phyloP scores from a whole-genome alignment of 2,888 invertebrate genomes.

The Leptinotarsa rubiginosa region DNA sequence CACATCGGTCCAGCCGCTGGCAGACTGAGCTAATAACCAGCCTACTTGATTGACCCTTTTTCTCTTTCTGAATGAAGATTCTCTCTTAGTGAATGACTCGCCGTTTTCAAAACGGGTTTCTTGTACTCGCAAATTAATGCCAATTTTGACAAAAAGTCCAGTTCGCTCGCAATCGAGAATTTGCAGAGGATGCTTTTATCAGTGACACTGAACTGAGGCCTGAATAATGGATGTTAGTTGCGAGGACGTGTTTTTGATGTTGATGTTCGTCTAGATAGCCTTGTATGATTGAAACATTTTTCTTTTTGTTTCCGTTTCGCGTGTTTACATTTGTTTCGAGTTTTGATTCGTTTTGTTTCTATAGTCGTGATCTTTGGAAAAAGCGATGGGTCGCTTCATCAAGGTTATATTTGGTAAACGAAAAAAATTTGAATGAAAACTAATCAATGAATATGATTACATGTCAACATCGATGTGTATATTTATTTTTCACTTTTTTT shows the following conservation, averaged over 20 bases:
- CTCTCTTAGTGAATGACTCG: constrained; percentile 17
- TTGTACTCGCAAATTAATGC: constrained; percentile 22
- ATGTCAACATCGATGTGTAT: no score
- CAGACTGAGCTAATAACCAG: not conserved
- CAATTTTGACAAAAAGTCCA: constrained; percentile 26
- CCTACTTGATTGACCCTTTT: constrained; percentile 10
- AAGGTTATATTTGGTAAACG: not conserved
- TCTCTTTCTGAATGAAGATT: constrained; percentile 8
- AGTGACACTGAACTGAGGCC: constrained; percentile 18
- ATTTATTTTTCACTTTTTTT: no score
- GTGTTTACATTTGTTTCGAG: constrained; percentile 8
- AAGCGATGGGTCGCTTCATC: not conserved
- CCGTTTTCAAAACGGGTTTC: constrained; percentile 9
- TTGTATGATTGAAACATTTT: constrained; percentile 18
- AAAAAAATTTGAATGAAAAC: no score
- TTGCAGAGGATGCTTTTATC: constrained; percentile 27
- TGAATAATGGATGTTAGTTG: constrained; percentile 26
- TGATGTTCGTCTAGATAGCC: constrained; percentile 26
- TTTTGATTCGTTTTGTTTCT: constrained; percentile 1
- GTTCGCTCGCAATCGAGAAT: constrained; percentile 10
- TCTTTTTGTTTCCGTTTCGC: constrained; percentile 15
- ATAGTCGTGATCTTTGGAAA: not conserved
- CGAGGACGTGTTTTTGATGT: constrained; percentile 30
- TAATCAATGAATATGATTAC: no score
- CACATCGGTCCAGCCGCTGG: not conserved